Base-by-base conservation (phyloP, 2,888 invertebrate genomes). In the Hydropsyche betteni region DNA sequence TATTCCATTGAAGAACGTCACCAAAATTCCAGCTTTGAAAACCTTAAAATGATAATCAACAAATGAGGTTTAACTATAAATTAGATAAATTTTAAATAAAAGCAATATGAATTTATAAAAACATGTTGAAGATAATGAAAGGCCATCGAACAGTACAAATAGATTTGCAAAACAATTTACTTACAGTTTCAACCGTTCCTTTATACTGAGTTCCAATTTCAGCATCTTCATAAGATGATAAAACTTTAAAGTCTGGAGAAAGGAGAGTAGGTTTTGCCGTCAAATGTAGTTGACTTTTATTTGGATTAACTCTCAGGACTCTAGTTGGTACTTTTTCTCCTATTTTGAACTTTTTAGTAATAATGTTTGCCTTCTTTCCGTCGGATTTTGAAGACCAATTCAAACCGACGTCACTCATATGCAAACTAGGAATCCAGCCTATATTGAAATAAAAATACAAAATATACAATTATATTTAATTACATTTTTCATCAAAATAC, bases 191-290 rank as follows among this genome's bases (percentile, higher is more conserved):
- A 5, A 92, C 84, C 34, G 89, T 86, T 0, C 91, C 92, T 3
- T 88, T 87, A 81, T 90, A 90, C 0, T 84, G 82, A 34, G 85
- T 83, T 52, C 90, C 90, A 0, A 86, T 78, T 53, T 85, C 82
- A 0, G 89, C 90, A 7, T 89, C 83, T 0, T 87, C 82, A 68
- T 89, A 85, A 1, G 85, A 84, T 0, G 81, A 83, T 5, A 94
- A 83, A 50, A 90, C 83, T 14, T 87, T 86, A 1, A 88, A 81
- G 0, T 88, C 85, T 0, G 88, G 87, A 0, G 88, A 83, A 76
- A 94, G 82, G 8, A 94, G 87, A 2, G 90, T 89, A 3, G 88
- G 88, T 80, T 93, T 93, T 81, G 92, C 83, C 0, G 93, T 93
- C 24, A 94, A 85, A 71, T 89, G 83, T 0, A 91, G 83, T 4